Conservation (phyloP, 2,888 invertebrate genomes). For the Stenurella melanura region DNA sequence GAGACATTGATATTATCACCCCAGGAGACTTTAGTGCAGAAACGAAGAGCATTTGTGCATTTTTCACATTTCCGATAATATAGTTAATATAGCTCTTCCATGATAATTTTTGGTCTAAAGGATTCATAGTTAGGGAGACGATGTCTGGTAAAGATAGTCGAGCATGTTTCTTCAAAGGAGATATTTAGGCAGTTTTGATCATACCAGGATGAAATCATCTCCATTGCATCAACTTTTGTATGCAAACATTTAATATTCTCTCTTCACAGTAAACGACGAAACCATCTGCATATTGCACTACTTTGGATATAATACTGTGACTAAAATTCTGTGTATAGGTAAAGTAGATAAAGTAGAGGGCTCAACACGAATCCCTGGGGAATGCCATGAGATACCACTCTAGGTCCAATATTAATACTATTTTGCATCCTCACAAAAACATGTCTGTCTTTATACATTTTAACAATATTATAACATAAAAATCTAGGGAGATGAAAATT, state of each 20-base stretch:
- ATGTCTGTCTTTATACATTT: no score
- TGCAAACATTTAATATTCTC: no score
- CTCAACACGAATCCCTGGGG: no score
- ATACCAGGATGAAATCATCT: slow-evolving; percentile 9
- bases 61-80: neutral
- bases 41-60: neutral
- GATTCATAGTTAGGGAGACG: neutral
- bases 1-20: no score
- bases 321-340: slow-evolving; percentile 16
- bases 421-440: no score
- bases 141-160: slow-evolving; percentile 6
- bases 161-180: slow-evolving; percentile 10
- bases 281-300: slow-evolving; percentile 9
- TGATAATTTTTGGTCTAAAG: neutral
- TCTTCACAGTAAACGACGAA: slow-evolving; percentile 9
- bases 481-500: no score
- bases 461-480: slow-evolving; percentile 3
- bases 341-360: neutral
- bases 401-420: no score
- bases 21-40: no score
- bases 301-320: neutral
- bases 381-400: no score
- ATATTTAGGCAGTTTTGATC: no score
- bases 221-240: neutral
- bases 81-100: slow-evolving; percentile 8